Base-by-base conservation (phyloP, 2,888 invertebrate species). In the Ectropis crepuscularia region DNA sequence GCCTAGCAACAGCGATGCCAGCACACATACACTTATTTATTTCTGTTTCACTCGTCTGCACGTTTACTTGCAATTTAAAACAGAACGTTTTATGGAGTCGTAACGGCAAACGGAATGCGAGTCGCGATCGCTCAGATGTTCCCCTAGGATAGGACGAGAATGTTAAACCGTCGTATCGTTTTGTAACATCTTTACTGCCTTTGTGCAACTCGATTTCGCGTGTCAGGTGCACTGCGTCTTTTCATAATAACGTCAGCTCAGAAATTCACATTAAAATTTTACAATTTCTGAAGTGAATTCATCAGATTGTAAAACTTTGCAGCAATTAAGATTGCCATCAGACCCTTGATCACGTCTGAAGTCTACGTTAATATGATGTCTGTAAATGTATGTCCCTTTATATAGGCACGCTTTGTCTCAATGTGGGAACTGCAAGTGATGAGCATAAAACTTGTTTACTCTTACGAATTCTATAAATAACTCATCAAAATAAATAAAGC, bases 1-100 rank as follows among this genome's bases (percentile, higher is more conserved):
- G 88, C 90, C 81, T 91, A 89, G 90, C 89, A 92, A 92, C 92
- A 87, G 81, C 82, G 79, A 81, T 80, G 83, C 77, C 83, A 80
- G 72, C 80, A 71, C 74, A 78, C 77, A 77, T 77, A 77, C 57
- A 60, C 65, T 85, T 83, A 85, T 87, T 89, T 90, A 89, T 90
- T 90, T 88, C 86, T 85, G 87, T 87, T 90, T 84, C 74, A 85
- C 82, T 82, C 87, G 86, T 87, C 88, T 85, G 85, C 82, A 80
- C 83, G 84, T 82, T 84, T 81, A 79, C 84, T 82, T 83, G 85
- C 84, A 85, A 84, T 87, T 86, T 86, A 78, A 83, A 87, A 82
- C 82, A 76, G 78, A 79, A 81, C 83, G 81, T 83, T 89, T 85
- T 88, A 88, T 88, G 83, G 82, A 85, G 80, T 80, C 77, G 74